Conservation (phyloP, 1,140 invertebrate species). For the Ostrea edulis region DNA sequence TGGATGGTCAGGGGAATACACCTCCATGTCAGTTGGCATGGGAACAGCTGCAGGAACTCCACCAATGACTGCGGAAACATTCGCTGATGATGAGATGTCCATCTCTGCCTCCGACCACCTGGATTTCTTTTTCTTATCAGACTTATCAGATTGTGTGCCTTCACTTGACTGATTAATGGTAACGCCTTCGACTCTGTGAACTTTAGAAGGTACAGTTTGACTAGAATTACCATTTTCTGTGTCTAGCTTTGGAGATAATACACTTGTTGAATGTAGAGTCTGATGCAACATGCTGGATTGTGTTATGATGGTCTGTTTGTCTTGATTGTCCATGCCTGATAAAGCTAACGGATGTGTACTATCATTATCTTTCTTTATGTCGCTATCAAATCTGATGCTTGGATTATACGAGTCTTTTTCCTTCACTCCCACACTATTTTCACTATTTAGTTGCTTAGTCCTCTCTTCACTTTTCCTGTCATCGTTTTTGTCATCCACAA, state of each 20-base stretch:
- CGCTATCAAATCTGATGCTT: background rate
- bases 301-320: background rate
- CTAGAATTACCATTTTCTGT: background rate
- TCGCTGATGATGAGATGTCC: conserved; percentile 12
- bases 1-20: background rate
- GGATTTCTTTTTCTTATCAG: conserved; percentile 26
- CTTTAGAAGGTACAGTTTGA: background rate
- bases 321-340: background rate
- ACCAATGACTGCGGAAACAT: background rate
- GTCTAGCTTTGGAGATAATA: background rate
- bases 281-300: too few relatives aligned
- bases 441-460: background rate
- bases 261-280: background rate
- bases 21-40: background rate
- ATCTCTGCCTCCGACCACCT: conserved; percentile 1
- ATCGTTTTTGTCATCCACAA: background rate
- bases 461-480: conserved; percentile 5
- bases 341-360: background rate
- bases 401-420: background rate
- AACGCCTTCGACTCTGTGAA: conserved; percentile 34
- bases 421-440: background rate
- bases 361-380: background rate
- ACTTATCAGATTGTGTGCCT: background rate
- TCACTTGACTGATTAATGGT: conserved; percentile 39
- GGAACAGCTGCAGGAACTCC: background rate